Evolutionary conservation across 64 coral and sea anemone genomes (phyloP).

Genomic region (Anthopleura sola): DNA sequence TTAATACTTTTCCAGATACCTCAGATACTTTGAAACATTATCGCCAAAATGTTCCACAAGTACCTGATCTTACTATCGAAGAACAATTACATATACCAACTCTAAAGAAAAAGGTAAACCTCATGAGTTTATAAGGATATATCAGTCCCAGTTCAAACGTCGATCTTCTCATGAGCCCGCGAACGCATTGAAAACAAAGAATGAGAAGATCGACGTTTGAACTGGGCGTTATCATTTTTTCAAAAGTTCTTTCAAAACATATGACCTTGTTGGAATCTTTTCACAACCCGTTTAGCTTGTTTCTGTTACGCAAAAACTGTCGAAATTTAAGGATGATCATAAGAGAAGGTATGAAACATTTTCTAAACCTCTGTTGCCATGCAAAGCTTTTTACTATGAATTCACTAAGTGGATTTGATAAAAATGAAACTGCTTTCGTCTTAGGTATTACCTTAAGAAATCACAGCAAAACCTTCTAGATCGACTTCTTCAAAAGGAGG

Average conservation of each 20-base stretch:
- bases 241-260: background rate
- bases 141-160: no score
- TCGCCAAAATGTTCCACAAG: background rate
- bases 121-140: no score
- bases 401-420: background rate
- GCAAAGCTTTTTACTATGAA: background rate
- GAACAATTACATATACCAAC: background rate
- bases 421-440: background rate
- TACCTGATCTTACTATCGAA: slow-evolving; percentile 11
- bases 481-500: slow-evolving; percentile 26
- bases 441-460: background rate
- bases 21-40: background rate
- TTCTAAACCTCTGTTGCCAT: background rate
- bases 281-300: background rate
- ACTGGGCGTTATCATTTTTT: no score
- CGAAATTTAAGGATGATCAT: slow-evolving; percentile 2
- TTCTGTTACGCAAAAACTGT: background rate
- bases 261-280: background rate
- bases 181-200: no score
- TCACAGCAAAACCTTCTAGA: slow-evolving; percentile 14
- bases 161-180: no score
- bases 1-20: background rate
- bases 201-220: no score
- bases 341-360: background rate
- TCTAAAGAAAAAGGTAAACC: slow-evolving; percentile 12